Percentiles rank a stretch among this genome's conserved stretches.
Conservation (phyloP, 1,140 invertebrate genomes). For the Diplogasteroides magnus region DNA sequence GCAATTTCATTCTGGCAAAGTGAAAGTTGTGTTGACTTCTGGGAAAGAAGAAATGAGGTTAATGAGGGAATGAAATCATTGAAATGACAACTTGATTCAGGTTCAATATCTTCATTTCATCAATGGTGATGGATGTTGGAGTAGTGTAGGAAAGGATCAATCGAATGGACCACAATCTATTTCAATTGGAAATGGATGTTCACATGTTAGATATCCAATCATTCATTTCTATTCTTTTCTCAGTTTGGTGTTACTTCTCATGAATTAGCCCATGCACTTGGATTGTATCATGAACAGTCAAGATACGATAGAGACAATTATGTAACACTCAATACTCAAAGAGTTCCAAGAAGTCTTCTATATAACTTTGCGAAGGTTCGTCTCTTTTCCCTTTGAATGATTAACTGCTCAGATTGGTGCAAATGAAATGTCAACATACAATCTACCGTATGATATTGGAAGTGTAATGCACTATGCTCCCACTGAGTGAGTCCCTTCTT, state of each 20-base stretch:
- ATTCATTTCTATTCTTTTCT: neutral
- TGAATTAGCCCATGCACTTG: conserved; percentile 18
- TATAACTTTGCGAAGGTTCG: conserved; percentile 12
- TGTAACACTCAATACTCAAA: conserved; percentile 6
- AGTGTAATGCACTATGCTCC: conserved; percentile 21
- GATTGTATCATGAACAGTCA: conserved; percentile 14
- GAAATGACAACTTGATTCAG: neutral
- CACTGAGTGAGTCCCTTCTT: neutral
- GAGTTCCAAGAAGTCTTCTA: conserved; percentile 14
- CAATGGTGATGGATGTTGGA: conserved; percentile 17
- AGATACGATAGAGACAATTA: conserved; percentile 19
- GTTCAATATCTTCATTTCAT: conserved; percentile 7
- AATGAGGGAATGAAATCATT: neutral
- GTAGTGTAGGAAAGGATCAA: conserved; percentile 17
- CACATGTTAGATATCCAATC: neutral
- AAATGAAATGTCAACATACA: conserved; percentile 13
- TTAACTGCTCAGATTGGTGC: conserved; percentile 6
- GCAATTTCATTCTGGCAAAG: conserved; percentile 18
- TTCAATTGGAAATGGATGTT: conserved; percentile 12
- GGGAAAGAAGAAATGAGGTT: conserved; percentile 7
- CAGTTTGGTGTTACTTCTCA: conserved; percentile 17
- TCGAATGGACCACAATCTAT: conserved; percentile 6
- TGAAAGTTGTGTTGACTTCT: conserved; percentile 8
- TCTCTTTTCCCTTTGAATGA: neutral
- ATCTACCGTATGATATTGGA: conserved; percentile 16